Evolutionary conservation across 2,888 invertebrate species (phyloP).

Genomic region (Lydus trimaculatus): DNA sequence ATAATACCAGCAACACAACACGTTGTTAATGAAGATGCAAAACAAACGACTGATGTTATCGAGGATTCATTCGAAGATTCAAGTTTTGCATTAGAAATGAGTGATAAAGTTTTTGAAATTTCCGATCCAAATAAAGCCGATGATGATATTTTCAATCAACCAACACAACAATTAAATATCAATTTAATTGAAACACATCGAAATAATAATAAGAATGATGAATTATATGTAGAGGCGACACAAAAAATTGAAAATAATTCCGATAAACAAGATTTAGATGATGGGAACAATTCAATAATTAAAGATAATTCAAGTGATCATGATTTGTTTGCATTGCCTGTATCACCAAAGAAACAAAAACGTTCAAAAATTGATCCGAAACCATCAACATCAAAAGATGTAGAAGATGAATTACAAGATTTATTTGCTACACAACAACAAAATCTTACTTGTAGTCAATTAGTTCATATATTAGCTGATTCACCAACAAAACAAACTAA

Average conservation of each 20-base stretch:
- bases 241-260: slow-evolving; percentile 30
- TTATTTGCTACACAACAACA: slow-evolving; percentile 10
- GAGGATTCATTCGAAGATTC: neutral
- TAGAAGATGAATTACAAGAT: slow-evolving; percentile 11
- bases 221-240: slow-evolving; percentile 36
- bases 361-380: neutral
- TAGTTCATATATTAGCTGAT: slow-evolving; percentile 9
- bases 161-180: slow-evolving; percentile 29
- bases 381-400: neutral
- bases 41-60: neutral
- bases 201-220: slow-evolving; percentile 7
- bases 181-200: neutral
- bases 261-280: neutral
- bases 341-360: neutral
- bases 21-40: slow-evolving; percentile 17
- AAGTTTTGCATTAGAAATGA: neutral
- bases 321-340: neutral
- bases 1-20: slow-evolving; percentile 46
- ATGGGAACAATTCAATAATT: slow-evolving; percentile 17
- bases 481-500: neutral
- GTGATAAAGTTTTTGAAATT: neutral
- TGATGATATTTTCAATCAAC: slow-evolving; percentile 28
- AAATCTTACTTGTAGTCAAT: slow-evolving; percentile 2
- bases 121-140: neutral
- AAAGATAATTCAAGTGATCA: slow-evolving; percentile 17